Percentiles rank a stretch among this genome's conserved stretches.
Conservation (phyloP, 2,888 invertebrate genomes). For the Sericinus montela region DNA sequence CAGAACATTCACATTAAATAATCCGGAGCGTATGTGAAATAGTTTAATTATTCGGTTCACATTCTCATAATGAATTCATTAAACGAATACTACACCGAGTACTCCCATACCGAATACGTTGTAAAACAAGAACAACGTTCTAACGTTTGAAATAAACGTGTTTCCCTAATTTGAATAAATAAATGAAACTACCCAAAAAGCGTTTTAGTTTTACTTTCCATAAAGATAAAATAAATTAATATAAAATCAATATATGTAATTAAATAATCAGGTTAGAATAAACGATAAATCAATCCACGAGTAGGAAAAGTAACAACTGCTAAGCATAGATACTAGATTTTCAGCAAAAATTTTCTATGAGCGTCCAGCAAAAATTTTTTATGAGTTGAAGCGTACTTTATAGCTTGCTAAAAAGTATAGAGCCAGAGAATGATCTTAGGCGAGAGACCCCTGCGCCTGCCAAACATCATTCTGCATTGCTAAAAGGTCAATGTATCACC, state of each 20-base stretch:
- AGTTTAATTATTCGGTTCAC: conserved; percentile 48
- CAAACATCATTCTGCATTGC: no score
- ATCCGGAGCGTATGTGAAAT: conserved; percentile 61
- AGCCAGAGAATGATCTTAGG: no score
- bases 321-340: no score
- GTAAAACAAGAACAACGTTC: no score
- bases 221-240: conserved; percentile 8
- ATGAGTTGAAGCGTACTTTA: no score
- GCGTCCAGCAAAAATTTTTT: no score
- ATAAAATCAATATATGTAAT: not conserved
- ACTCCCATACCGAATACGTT: not conserved
- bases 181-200: conserved; percentile 14
- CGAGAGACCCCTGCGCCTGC: no score
- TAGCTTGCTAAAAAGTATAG: no score
- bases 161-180: conserved; percentile 12
- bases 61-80: conserved; percentile 42
- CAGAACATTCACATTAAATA: conserved; percentile 72
- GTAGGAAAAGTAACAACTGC: no score
- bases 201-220: conserved; percentile 7
- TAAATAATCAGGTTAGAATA: not conserved
- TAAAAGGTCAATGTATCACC: no score
- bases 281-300: no score
- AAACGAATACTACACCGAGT: conserved; percentile 6
- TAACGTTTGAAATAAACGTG: conserved; percentile 3
- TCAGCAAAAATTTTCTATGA: no score